Base-by-base conservation (phyloP, 1,140 invertebrate species). In the Vollenhovia emeryi region DNA sequence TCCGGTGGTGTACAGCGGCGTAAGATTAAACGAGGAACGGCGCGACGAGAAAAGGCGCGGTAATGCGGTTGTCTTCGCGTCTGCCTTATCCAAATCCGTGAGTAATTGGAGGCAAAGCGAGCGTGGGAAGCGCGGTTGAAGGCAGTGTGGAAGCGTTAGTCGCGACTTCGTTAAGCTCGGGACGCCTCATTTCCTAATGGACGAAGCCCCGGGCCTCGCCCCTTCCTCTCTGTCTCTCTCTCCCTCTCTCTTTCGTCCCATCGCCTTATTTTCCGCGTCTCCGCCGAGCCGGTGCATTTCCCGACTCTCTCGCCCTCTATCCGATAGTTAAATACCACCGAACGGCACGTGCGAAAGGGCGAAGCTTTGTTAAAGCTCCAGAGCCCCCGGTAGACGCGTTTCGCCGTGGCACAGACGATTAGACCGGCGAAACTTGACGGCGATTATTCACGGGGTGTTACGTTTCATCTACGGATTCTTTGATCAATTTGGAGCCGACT, bases 171-270 rank as follows among this genome's bases (percentile, higher is more conserved):
- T 82, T 86, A 86, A 82, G 40, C 40, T 15, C 30, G 68, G 57
- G 55, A 60, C 57, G 75, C 75, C 64, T 86, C 85, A 86, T 86
- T 86, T 86, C 59, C 80, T 86, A 86, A 86, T 86, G 85, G 85
- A 71, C 40, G 60, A 52, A 27, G 45, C 40, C n/a, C n/a, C 68
- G 68, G 1, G 33, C 68, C 69, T 30, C 57, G 33, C 59, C 36
- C 48, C 3, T 18, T 7, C 68, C 9, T n/a, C n/a, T 66, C 24
- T 69, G 33, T 55, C 13, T 21, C 9, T 43, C 40, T 43, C 15
- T 21, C 6, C 66, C 15, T 27, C n/a, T 52, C 24, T 69, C 33
- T 55, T 9, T 24, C 6, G 24, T n/a, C 33, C 30, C 27, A 13
- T 13, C 52, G 27, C 50, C 21, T 73, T 11, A 57, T 60, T 80